Conservation (phyloP, 1,140 invertebrate genomes). For the Musca vetustissima region DNA sequence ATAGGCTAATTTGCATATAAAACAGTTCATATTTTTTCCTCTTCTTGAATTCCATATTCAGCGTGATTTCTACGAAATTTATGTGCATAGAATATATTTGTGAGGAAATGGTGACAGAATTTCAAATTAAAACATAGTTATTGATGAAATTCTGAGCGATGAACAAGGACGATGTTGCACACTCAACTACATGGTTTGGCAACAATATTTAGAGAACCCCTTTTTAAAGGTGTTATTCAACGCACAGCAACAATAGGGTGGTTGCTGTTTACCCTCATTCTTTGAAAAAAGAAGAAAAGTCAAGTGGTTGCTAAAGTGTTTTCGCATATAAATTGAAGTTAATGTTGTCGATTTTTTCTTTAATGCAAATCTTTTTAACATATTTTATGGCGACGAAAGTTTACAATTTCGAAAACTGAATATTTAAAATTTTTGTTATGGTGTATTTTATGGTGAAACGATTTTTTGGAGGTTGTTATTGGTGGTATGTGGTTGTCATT, state of each 20-base stretch:
- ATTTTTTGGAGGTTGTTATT: no score
- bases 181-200: background rate
- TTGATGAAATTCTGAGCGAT: background rate
- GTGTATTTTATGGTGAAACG: background rate
- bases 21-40: conserved; percentile 37
- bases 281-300: conserved; percentile 33
- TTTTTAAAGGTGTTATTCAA: conserved; percentile 26
- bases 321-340: conserved; percentile 57
- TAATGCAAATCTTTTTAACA: background rate
- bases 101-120: background rate
- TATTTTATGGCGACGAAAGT: background rate
- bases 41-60: conserved; percentile 38
- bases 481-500: background rate
- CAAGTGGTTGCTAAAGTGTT: conserved; percentile 55
- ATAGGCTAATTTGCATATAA: conserved; percentile 55
- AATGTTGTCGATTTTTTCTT: conserved; percentile 37
- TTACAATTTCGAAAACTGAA: no score
- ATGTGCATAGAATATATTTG: background rate
- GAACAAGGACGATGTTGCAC: no score
- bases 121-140: background rate
- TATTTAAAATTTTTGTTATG: background rate
- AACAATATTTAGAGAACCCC: conserved; percentile 30
- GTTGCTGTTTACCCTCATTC: conserved; percentile 26
- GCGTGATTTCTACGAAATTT: background rate
- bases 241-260: conserved; percentile 1